These are phyloP conservation scores for Epinotia brunnichana DNA, from an alignment of 2,888 invertebrate species.

Conservation along the genomic window DNA sequence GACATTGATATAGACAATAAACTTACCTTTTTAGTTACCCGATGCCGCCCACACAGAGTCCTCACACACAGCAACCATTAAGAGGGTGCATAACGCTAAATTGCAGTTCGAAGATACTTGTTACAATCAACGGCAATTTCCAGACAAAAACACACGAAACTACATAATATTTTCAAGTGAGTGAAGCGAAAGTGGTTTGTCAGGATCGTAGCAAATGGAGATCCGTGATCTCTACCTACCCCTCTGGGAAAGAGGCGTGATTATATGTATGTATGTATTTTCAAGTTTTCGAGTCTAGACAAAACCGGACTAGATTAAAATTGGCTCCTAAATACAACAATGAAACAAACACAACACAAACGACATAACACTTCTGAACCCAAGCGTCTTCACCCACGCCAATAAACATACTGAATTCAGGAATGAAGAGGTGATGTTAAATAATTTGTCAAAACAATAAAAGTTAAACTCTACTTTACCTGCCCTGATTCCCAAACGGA, in stretches of 20 bases:
- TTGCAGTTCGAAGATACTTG: too few relatives aligned
- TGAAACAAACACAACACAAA: neutral
- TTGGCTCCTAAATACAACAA: neutral
- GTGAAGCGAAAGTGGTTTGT: too few relatives aligned
- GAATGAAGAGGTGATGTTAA: neutral
- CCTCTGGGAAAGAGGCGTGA: too few relatives aligned
- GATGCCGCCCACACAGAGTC: neutral
- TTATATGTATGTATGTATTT: too few relatives aligned
- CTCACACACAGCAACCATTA: neutral
- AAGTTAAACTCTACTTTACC: neutral
- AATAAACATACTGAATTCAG: slow-evolving; percentile 12
- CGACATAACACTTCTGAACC: neutral
- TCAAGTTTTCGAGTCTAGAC: too few relatives aligned
- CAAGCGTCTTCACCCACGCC: neutral
- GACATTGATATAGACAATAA: too few relatives aligned
- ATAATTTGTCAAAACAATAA: slow-evolving; percentile 31
- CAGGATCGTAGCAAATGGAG: too few relatives aligned
- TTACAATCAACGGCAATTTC: too few relatives aligned
- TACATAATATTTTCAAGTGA: neutral
- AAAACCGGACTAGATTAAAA: too few relatives aligned
- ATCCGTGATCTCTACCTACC: too few relatives aligned
- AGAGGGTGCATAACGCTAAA: too few relatives aligned
- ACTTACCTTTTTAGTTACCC: slow-evolving; percentile 24
- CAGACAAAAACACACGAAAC: neutral
- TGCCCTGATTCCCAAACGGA: neutral